phyloP scores from a whole-genome alignment of 2,797 vertebrate species.

The Natrix natrix region DNA sequence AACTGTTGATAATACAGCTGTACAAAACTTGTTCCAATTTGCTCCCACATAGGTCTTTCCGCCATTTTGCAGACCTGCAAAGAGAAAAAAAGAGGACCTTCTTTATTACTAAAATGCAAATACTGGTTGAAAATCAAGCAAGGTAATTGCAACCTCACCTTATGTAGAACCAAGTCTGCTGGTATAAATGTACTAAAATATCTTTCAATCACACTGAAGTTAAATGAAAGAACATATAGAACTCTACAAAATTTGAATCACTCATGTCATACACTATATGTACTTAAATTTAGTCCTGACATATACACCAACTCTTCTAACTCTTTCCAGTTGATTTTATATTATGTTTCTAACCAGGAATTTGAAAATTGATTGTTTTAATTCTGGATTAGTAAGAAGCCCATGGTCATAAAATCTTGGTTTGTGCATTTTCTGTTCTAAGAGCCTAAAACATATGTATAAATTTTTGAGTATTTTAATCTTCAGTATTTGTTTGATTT shows the following conservation, averaged over 20 bases:
- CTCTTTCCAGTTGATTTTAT: neutral
- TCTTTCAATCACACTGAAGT: neutral
- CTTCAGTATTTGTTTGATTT: neutral
- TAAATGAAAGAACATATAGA: neutral
- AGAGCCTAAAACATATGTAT: neutral
- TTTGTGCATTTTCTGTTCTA: neutral
- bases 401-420: neutral
- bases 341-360: neutral
- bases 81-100: neutral
- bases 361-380: neutral
- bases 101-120: neutral
- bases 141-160: neutral
- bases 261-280: neutral
- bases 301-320: neutral
- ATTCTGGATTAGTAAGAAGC: neutral
- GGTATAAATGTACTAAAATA: neutral
- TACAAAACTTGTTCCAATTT: slow-evolving; percentile 42
- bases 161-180: neutral
- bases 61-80: slow-evolving; percentile 27
- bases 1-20: slow-evolving; percentile 40
- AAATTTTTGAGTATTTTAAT: neutral
- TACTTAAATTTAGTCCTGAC: neutral
- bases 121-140: neutral
- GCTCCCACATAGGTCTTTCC: slow-evolving; percentile 40
- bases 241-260: neutral